Evolutionary conservation across 2,888 invertebrate genomes (phyloP).

Genomic region (Cephalotes varians): DNA sequence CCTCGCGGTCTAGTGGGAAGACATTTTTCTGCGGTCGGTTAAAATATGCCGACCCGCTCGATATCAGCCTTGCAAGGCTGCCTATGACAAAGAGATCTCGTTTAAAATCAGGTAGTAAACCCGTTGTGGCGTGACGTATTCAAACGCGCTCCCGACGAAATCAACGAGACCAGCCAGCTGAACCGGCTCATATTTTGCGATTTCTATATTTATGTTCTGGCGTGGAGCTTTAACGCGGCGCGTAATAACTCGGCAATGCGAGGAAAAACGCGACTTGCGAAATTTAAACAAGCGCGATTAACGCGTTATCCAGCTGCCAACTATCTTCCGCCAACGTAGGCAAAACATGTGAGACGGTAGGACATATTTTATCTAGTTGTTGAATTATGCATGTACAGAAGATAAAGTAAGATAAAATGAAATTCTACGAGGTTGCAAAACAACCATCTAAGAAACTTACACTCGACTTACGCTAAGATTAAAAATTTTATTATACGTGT

Average conservation of each 20-base stretch:
- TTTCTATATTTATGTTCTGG: constrained; percentile 54
- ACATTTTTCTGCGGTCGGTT: constrained; percentile 65
- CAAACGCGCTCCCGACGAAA: constrained; percentile 60
- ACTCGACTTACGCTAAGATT: neutral
- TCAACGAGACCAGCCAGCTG: constrained; percentile 40
- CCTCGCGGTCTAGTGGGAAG: constrained; percentile 57
- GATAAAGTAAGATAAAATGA: neutral
- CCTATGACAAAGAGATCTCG: constrained; percentile 73
- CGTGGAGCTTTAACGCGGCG: constrained; percentile 37
- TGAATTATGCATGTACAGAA: neutral
- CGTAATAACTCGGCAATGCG: constrained; percentile 54
- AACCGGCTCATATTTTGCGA: constrained; percentile 55
- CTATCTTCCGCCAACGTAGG: neutral
- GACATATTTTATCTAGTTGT: constrained; percentile 3
- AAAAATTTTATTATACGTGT: constrained; percentile 9
- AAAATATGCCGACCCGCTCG: constrained; percentile 65
- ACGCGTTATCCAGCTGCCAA: constrained; percentile 3
- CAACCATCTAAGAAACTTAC: neutral
- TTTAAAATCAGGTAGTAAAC: constrained; percentile 70
- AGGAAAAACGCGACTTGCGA: constrained; percentile 19
- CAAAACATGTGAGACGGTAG: neutral
- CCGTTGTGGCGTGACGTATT: constrained; percentile 70
- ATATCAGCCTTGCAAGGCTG: constrained; percentile 74
- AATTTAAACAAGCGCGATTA: constrained; percentile 28
- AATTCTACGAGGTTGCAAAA: neutral